Conservation (phyloP, 1,140 invertebrate species). For the Matsumurasca onukii region DNA sequence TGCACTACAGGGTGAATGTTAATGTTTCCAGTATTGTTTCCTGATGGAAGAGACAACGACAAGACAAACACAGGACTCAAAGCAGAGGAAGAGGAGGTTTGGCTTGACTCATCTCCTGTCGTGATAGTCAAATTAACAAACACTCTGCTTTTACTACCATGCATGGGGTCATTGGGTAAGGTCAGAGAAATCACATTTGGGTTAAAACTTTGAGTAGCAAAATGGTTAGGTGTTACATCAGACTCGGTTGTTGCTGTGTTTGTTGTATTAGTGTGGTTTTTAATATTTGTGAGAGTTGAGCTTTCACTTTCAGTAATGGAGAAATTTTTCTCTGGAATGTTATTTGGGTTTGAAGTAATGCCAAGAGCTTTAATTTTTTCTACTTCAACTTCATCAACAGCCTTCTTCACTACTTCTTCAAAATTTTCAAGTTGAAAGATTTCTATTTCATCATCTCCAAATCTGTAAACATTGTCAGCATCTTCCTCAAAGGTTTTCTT, state of each 20-base stretch:
- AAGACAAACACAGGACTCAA: constrained; percentile 72
- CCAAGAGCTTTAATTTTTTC: constrained; percentile 41
- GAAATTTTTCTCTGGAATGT: neutral
- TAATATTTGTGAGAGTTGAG: neutral
- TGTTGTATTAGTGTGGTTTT: neutral
- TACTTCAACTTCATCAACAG: constrained; percentile 34
- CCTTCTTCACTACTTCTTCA: constrained; percentile 6
- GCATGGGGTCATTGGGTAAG: constrained; percentile 22
- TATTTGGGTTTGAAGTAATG: neutral
- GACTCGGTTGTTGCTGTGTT: constrained; percentile 6
- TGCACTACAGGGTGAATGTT: constrained; percentile 54
- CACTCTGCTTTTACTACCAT: constrained; percentile 57
- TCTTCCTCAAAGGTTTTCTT: neutral
- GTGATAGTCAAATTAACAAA: constrained; percentile 75
- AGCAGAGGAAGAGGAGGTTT: constrained; percentile 53
- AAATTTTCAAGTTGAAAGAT: constrained; percentile 50
- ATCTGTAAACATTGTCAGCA: constrained; percentile 39
- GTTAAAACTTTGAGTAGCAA: constrained; percentile 19
- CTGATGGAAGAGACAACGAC: constrained; percentile 68
- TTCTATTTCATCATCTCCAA: constrained; percentile 50
- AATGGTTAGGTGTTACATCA: neutral
- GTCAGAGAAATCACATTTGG: constrained; percentile 26
- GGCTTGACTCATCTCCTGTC: constrained; percentile 57
- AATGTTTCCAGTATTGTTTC: constrained; percentile 45
- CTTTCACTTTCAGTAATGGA: neutral